These are phyloP conservation scores for Pyrocoelia pectoralis DNA, from an alignment of 2,888 invertebrate genomes.

Conservation along the genomic window DNA sequence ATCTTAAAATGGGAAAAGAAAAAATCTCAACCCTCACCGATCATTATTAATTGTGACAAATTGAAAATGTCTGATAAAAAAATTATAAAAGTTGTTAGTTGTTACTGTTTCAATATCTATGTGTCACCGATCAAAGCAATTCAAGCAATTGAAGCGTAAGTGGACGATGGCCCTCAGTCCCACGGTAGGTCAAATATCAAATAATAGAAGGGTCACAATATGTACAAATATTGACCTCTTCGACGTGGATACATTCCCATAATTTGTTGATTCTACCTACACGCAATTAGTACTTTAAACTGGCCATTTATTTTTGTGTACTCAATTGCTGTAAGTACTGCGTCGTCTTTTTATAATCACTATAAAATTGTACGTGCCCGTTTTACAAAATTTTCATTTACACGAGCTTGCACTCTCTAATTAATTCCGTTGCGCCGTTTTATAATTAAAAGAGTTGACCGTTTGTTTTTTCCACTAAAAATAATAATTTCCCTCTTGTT, in stretches of 20 bases:
- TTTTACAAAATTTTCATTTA: slow-evolving; percentile 10
- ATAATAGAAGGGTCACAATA: slow-evolving; percentile 46
- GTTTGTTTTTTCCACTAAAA: too few relatives aligned
- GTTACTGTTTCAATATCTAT: slow-evolving; percentile 31
- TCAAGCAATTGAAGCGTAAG: slow-evolving; percentile 37
- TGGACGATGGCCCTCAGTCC: slow-evolving; percentile 34
- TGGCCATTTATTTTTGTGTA: slow-evolving; percentile 30
- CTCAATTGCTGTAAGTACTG: slow-evolving; percentile 32
- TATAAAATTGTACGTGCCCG: slow-evolving; percentile 14
- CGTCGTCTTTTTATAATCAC: slow-evolving; percentile 17
- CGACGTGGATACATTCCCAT: slow-evolving; percentile 39
- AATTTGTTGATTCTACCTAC: slow-evolving; percentile 40
- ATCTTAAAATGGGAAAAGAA: too few relatives aligned
- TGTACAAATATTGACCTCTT: slow-evolving; percentile 52
- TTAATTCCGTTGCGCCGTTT: neutral
- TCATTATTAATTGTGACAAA: neutral
- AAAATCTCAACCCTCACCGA: neutral
- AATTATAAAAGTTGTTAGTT: slow-evolving; percentile 8
- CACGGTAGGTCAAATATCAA: slow-evolving; percentile 37
- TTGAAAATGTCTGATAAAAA: neutral
- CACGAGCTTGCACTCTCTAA: slow-evolving; percentile 7
- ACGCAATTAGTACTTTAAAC: slow-evolving; percentile 38
- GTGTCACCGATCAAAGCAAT: slow-evolving; percentile 37
- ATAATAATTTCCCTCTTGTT: neutral
- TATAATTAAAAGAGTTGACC: neutral